Conservation (phyloP, 2,797 vertebrate species). For the Pristis pectinata region DNA sequence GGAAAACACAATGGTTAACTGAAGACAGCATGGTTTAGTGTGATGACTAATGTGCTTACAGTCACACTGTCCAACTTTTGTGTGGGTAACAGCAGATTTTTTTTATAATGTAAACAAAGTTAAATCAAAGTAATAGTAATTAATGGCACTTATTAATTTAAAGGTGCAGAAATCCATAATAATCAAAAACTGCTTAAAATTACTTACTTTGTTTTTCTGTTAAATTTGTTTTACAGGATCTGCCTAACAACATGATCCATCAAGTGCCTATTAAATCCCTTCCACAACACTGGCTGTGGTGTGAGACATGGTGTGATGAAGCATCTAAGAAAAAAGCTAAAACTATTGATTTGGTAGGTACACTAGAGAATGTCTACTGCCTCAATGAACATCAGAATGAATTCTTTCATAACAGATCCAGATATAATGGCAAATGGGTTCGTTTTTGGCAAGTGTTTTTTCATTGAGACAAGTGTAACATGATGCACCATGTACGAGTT, state of each 20-base stretch:
- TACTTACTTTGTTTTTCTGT: not conserved
- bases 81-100: not conserved
- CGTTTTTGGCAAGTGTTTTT: not conserved
- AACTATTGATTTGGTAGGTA: slow-evolving; percentile 87
- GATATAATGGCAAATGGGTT: not conserved
- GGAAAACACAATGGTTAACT: not conserved
- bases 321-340: slow-evolving; percentile 82
- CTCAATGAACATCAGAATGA: not conserved
- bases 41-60: not conserved
- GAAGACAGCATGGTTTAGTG: not conserved
- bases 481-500: not conserved
- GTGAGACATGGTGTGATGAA: slow-evolving; percentile 95
- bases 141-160: not conserved
- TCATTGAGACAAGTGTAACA: not conserved
- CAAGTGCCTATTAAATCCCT: slow-evolving; percentile 97
- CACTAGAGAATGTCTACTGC: not conserved
- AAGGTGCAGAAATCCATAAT: not conserved
- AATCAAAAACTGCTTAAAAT: slow-evolving; percentile 8
- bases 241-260: slow-evolving; percentile 99
- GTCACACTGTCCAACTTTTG: not conserved
- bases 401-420: not conserved
- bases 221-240: slow-evolving; percentile 63
- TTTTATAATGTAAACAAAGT: not conserved
- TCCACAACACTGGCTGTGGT: slow-evolving; percentile 98
- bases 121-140: not conserved